Evolutionary conservation across 1,140 invertebrate genomes (phyloP).

Genomic region (Schlechtendalia chinensis): DNA sequence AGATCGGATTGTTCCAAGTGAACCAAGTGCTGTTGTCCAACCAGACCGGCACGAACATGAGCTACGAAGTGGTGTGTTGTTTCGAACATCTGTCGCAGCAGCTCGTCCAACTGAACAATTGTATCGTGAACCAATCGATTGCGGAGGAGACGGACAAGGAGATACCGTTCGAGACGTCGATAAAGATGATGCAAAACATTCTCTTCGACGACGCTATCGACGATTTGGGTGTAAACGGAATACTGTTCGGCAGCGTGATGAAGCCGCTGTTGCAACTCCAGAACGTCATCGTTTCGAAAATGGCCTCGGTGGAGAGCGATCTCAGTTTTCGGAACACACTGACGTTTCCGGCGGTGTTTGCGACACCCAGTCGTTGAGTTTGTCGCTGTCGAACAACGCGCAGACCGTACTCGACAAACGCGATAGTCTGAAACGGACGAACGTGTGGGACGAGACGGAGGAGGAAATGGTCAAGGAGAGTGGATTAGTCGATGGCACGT

Average conservation of each 20-base stretch:
- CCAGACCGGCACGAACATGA: slow-evolving; percentile 20
- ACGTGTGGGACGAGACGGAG: not conserved
- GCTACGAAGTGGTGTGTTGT: slow-evolving; percentile 30
- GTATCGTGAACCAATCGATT: slow-evolving; percentile 46
- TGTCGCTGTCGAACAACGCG: slow-evolving; percentile 1
- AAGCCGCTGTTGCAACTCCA: slow-evolving; percentile 38
- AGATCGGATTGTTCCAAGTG: slow-evolving; percentile 41
- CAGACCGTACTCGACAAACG: not conserved
- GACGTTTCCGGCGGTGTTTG: not conserved
- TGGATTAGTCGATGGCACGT: not conserved
- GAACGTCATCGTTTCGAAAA: slow-evolving; percentile 37
- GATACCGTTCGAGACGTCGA: slow-evolving; percentile 51
- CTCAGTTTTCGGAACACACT: slow-evolving; percentile 40
- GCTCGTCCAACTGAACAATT: slow-evolving; percentile 46
- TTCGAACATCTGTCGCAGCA: slow-evolving; percentile 44
- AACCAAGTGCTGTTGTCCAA: slow-evolving; percentile 35
- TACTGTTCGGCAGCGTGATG: slow-evolving; percentile 33
- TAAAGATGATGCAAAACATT: slow-evolving; percentile 47
- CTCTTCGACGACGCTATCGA: slow-evolving; percentile 23
- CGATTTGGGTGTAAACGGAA: slow-evolving; percentile 35
- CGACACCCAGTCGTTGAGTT: slow-evolving; percentile 12
- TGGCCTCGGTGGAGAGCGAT: slow-evolving; percentile 41
- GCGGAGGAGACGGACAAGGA: slow-evolving; percentile 48
- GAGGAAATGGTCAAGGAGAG: not conserved
- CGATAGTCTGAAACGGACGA: not conserved